Evolutionary conservation across 2,113 vertebrate genomes (phyloP).

Genomic region (Paedocypris sp.): DNA sequence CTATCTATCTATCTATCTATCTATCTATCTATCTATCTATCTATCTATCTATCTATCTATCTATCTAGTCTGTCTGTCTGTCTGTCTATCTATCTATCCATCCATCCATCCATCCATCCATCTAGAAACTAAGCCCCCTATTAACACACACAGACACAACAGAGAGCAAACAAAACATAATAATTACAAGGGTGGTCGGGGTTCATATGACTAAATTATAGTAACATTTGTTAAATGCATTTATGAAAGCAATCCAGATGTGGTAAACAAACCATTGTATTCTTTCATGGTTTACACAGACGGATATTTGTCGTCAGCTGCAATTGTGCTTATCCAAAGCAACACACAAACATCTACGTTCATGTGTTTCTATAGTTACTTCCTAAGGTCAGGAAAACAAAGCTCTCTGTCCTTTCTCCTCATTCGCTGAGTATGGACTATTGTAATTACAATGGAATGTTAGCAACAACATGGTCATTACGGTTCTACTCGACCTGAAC

Average conservation of each 20-base stretch:
- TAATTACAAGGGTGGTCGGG: too few relatives aligned
- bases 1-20: too few relatives aligned
- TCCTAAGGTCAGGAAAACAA: conserved; percentile 55
- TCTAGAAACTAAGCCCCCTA: too few relatives aligned
- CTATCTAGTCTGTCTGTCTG: too few relatives aligned
- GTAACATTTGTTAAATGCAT: neutral
- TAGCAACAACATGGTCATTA: conserved; percentile 34
- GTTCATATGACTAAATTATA: neutral
- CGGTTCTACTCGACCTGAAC: conserved; percentile 32
- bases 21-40: too few relatives aligned
- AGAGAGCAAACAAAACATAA: too few relatives aligned
- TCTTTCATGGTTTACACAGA: neutral
- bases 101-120: too few relatives aligned
- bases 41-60: too few relatives aligned
- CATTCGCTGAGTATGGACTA: conserved; percentile 27
- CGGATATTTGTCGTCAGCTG: neutral
- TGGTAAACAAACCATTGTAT: neutral
- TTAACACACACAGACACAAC: too few relatives aligned
- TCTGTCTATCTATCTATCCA: too few relatives aligned
- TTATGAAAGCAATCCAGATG: neutral
- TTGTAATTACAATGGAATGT: conserved; percentile 32
- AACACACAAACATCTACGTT: conserved; percentile 18
- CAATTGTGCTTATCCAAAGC: neutral
- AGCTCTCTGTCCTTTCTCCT: conserved; percentile 37
- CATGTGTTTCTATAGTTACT: conserved; percentile 71